phyloP scores from a whole-genome alignment of 2,888 invertebrate genomes.

The Kryphioiulus occultus region DNA sequence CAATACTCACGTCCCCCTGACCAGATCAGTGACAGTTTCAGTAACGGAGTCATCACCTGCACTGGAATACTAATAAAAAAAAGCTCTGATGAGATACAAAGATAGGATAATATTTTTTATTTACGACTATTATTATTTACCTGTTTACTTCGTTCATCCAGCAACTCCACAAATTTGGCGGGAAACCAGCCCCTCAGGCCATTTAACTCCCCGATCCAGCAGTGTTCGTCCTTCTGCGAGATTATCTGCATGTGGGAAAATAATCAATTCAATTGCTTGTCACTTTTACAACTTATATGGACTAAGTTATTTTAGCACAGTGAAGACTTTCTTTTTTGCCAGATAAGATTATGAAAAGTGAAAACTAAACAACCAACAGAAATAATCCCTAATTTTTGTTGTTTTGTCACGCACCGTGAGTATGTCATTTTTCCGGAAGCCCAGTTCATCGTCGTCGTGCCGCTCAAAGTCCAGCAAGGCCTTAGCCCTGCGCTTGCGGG shows the following conservation, averaged over 20 bases:
- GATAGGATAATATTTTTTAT: too few species aligned
- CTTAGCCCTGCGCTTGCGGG: slow-evolving; percentile 88
- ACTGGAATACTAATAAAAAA: slow-evolving; percentile 71
- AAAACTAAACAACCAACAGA: too few species aligned
- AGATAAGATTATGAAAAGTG: too few species aligned
- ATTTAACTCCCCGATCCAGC: slow-evolving; percentile 97
- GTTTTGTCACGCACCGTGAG: slow-evolving; percentile 77
- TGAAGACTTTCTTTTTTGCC: too few species aligned
- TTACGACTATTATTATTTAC: too few species aligned
- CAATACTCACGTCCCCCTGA: slow-evolving; percentile 76
- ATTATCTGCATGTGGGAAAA: slow-evolving; percentile 66
- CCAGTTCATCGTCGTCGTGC: slow-evolving; percentile 97
- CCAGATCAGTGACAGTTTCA: slow-evolving; percentile 95
- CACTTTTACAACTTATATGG: too few species aligned
- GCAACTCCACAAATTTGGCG: slow-evolving; percentile 91
- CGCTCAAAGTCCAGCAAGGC: slow-evolving; percentile 97
- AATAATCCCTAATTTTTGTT: too few species aligned
- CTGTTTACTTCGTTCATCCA: slow-evolving; percentile 93
- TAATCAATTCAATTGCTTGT: too few species aligned
- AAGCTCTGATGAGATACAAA: not conserved
- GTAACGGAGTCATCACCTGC: slow-evolving; percentile 95
- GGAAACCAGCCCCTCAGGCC: slow-evolving; percentile 94
- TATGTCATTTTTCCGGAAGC: slow-evolving; percentile 97
- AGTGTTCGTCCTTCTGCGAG: slow-evolving; percentile 97
- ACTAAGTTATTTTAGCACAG: too few species aligned